These are phyloP conservation scores for Leptura quadrifasciata DNA, from an alignment of 2,888 invertebrate species.

Conservation along the genomic window DNA sequence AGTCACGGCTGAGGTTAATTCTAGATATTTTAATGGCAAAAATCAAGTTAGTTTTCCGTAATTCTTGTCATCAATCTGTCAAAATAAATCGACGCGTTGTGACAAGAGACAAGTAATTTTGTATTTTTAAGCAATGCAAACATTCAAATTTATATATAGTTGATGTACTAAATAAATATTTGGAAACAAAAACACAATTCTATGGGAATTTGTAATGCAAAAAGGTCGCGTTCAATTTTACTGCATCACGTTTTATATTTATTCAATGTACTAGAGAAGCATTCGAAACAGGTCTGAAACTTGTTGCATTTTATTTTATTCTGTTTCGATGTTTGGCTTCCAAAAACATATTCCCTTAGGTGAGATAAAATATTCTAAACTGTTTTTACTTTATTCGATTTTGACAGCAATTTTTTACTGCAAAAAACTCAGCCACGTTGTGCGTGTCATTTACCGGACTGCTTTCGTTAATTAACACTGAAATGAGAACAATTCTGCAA, in stretches of 20 bases:
- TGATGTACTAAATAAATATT: no score
- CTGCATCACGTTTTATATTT: background rate
- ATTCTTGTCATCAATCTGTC: no score
- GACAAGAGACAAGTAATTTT: no score
- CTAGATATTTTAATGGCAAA: no score
- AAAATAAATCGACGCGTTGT: no score
- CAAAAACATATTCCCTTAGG: background rate
- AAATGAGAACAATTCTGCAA: constrained; percentile 23
- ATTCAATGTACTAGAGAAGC: background rate
- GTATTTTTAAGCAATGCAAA: no score
- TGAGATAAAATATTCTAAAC: background rate
- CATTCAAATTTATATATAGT: no score
- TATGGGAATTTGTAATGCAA: background rate
- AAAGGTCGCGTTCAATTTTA: background rate
- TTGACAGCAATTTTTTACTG: background rate
- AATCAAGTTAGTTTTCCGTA: no score
- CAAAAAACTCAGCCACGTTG: background rate
- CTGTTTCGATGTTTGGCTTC: background rate
- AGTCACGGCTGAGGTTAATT: no score
- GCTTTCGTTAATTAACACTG: constrained; percentile 24
- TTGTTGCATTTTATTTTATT: background rate
- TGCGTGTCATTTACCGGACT: background rate
- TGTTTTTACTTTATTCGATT: background rate
- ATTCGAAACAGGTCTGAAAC: background rate
- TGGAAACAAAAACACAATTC: background rate